A percentile compares a stretch with the other conserved stretches of the same genome.
Conservation (phyloP, 2,113 vertebrate genomes). For the Chitala chitala region DNA sequence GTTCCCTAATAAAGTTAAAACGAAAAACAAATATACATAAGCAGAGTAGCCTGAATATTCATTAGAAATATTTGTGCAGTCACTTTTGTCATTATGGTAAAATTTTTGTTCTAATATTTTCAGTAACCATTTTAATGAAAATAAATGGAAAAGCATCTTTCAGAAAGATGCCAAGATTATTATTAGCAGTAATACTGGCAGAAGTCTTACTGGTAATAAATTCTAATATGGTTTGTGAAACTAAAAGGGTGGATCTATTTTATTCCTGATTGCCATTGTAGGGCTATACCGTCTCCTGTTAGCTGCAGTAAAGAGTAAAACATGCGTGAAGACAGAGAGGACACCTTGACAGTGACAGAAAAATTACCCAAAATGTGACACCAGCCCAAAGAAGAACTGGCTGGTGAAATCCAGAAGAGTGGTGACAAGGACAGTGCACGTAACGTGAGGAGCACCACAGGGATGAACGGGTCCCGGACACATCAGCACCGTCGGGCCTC, state of each 20-base stretch:
- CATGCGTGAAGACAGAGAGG: conserved; percentile 1
- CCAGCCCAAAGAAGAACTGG: neutral
- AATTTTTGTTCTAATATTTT: neutral
- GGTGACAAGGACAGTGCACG: conserved; percentile 56
- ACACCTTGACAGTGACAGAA: neutral
- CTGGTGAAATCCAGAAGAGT: too few relatives aligned
- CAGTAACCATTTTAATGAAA: neutral
- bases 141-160: neutral
- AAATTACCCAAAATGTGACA: conserved; percentile 19
- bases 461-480: conserved; percentile 18
- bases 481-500: conserved; percentile 56
- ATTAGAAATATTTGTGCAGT: neutral
- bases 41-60: too few relatives aligned
- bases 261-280: conserved; percentile 10
- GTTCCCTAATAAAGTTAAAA: neutral
- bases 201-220: neutral
- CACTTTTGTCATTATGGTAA: neutral
- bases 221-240: neutral
- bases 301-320: neutral
- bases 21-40: neutral
- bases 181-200: neutral
- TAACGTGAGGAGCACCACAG: conserved; percentile 46
- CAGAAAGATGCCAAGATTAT: neutral
- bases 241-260: neutral
- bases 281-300: neutral